phyloP scores from a whole-genome alignment of 2,888 invertebrate species.

The Pristionchus exspectatus region DNA sequence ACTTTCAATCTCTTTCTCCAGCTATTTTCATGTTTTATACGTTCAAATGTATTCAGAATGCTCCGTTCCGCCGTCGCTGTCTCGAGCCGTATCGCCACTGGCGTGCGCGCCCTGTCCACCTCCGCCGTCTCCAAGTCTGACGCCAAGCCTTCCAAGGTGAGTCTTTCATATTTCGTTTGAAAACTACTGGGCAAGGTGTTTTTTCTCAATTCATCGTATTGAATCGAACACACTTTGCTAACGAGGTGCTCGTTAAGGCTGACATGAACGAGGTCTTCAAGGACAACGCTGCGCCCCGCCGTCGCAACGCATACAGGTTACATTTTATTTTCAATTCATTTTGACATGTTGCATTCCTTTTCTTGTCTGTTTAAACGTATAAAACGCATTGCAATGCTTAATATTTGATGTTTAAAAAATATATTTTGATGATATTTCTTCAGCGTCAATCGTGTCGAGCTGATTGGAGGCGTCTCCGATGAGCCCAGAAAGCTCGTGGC shows the following conservation, averaged over 20 bases:
- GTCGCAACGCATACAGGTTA: constrained; percentile 47
- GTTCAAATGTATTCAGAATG: neutral
- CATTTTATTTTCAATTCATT: neutral
- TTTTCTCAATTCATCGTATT: no score
- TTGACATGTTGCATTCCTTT: neutral
- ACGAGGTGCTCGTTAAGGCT: constrained; percentile 31
- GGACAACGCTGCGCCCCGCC: neutral
- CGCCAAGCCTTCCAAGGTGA: constrained; percentile 30
- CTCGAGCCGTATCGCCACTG: constrained; percentile 41
- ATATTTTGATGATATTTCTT: neutral
- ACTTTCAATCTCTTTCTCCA: neutral
- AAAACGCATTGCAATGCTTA: neutral
- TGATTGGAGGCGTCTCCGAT: constrained; percentile 72
- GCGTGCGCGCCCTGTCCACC: constrained; percentile 43
- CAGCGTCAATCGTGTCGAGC: constrained; percentile 72
- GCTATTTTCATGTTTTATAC: neutral
- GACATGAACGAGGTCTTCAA: constrained; percentile 50
- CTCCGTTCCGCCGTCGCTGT: constrained; percentile 49
- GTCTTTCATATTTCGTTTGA: neutral
- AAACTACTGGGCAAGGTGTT: neutral
- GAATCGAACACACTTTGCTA: neutral
- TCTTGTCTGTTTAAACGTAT: neutral
- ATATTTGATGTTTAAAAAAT: neutral
- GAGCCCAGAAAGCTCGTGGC: constrained; percentile 64
- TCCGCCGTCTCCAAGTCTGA: constrained; percentile 4